Evolutionary conservation across 2,113 vertebrate genomes (phyloP), one percentile per base, ranked within the genome.

Genomic region (Chamaetylas fuelleborni): DNA sequence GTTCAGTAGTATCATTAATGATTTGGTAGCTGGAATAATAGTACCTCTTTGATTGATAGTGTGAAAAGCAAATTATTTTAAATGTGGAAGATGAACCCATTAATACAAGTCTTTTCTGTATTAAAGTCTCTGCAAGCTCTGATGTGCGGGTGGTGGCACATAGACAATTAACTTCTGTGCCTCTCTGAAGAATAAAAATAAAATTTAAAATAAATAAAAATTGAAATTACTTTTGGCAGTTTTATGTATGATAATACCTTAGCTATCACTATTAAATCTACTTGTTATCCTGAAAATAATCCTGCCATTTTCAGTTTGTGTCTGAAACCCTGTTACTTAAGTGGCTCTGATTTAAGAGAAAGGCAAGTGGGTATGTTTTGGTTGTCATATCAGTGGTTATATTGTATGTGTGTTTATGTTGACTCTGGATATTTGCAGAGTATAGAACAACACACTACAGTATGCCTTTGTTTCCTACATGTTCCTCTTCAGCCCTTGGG

Each of bases 291-390:
- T 80, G 81, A 83, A 66, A 90, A 14, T 29, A 80, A 17, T 29
- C 45, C 10, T 86, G 15, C 42, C 9, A 3, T 65, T 78, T 90
- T 73, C 20, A 34, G 15, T 88, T 58, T 87, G 19, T 64, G 25
- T 33, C 48, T 64, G 53, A 89, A 87, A 60, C 17, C 11, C 26
- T 43, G 4, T 69, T 67, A 36, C 8, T 83, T 54, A 14, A 33
- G 19, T 66, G 36, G 11, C 19, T 82, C n/a, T 1, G 3, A 47
- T 57, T 58, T 53, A 73, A 58, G 48, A 65, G 53, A 33, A 88
- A 34, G 47, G 15, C 0, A 0, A 76, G 19, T 7, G 3, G 31
- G 8, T 64, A 5, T 48, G 29, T 81, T 61, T n/a, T 17, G 13
- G 31, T 48, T 40, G 5, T 58, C 2, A 0, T 50, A 36, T 62